phyloP scores from a whole-genome alignment of 1,140 invertebrate genomes.

The Drosophila malerkotliana region DNA sequence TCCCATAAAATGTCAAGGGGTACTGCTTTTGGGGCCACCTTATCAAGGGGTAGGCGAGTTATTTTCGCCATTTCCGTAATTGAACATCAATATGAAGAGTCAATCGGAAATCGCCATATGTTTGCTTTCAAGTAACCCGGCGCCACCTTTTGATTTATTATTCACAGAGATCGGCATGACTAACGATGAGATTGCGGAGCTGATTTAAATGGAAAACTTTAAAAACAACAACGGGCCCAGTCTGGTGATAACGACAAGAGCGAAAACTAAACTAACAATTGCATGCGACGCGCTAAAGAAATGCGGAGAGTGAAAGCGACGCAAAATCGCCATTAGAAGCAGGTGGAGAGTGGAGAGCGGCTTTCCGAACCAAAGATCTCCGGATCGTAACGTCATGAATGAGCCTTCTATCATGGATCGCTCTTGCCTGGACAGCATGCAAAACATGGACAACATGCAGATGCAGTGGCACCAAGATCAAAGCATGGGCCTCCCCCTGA shows the following conservation, averaged over 20 bases:
- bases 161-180: constrained; percentile 47
- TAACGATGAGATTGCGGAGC: constrained; percentile 50
- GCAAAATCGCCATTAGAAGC: background rate
- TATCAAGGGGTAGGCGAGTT: constrained; percentile 32
- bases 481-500: background rate
- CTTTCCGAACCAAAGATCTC: background rate
- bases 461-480: background rate
- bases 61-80: constrained; percentile 34
- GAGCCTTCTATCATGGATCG: background rate
- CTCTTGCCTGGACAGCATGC: background rate
- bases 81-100: background rate
- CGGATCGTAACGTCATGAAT: constrained; percentile 1
- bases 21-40: background rate
- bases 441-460: constrained; percentile 14
- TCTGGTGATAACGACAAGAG: constrained; percentile 33
- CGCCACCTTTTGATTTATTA: constrained; percentile 52
- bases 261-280: constrained; percentile 36
- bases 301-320: constrained; percentile 1
- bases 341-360: background rate
- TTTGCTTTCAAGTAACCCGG: constrained; percentile 46
- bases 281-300: constrained; percentile 47
- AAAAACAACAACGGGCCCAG: constrained; percentile 34
- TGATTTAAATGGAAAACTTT: constrained; percentile 68
- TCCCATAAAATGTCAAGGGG: background rate
- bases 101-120: constrained; percentile 28